A percentile compares a stretch with the other conserved stretches of the same genome.
Conservation (phyloP, 2,888 invertebrate species). For the Neelides folsomi region DNA sequence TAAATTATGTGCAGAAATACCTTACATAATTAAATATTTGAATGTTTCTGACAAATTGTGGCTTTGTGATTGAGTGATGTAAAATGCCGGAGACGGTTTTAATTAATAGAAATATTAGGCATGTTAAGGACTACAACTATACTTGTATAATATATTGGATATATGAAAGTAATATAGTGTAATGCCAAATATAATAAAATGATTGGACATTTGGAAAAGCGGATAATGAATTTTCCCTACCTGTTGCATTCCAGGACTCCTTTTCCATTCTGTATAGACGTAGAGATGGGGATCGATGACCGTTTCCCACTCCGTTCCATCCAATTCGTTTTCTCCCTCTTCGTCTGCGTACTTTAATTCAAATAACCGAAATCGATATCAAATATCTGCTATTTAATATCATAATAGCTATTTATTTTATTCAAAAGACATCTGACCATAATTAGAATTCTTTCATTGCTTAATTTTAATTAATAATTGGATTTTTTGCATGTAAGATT, state of each 20-base stretch:
- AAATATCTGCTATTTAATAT: background rate
- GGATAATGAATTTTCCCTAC: constrained; percentile 7
- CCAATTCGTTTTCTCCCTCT: constrained; percentile 8
- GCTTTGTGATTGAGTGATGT: too few relatives aligned
- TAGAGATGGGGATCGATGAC: constrained; percentile 31
- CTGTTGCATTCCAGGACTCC: constrained; percentile 16
- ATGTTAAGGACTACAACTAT: too few relatives aligned
- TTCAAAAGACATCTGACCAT: background rate
- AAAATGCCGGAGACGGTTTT: too few relatives aligned
- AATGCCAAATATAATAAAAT: too few relatives aligned
- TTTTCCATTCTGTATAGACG: constrained; percentile 26
- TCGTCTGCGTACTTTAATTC: background rate
- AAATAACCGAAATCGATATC: background rate
- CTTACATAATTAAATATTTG: too few relatives aligned
- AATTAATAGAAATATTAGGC: too few relatives aligned
- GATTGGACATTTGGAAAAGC: background rate
- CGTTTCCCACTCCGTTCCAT: constrained; percentile 23
- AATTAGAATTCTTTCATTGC: background rate
- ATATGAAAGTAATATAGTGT: too few relatives aligned
- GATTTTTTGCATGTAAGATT: too few relatives aligned
- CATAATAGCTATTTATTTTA: background rate
- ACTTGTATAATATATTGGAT: too few relatives aligned
- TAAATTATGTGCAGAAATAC: too few relatives aligned
- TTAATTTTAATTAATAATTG: too few relatives aligned
- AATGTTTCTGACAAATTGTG: too few relatives aligned